Evolutionary conservation across 2,113 vertebrate genomes (phyloP), one percentile per base, ranked within the genome.

Genomic region (Cichladusa arquata): DNA sequence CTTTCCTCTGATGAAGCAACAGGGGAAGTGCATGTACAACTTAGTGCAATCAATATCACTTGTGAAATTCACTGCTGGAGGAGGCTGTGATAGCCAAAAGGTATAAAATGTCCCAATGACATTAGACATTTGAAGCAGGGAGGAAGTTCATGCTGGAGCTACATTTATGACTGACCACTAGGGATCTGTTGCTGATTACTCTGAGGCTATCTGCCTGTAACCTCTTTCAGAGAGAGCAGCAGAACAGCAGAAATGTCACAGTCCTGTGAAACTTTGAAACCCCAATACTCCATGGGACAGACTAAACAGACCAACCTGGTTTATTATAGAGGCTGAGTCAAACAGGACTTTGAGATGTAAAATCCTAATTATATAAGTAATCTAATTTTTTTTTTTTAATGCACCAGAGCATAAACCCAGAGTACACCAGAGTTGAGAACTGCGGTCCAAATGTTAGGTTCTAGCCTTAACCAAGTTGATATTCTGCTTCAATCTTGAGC

Each of bases 1-100:
- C 33, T 92, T 94, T 60, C 20, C 24, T 87, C 78, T 82, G 81
- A 76, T 89, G 78, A 92, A 90, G 81, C 66, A 76, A 80, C 47
- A 73, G 50, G n/a, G 38, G 25, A 79, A 67, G 65, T 53, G 69
- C 42, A 16, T 0, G 0, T 67, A 50, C 0, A 4, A 58, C 26
- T 82, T 70, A 65, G 65, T 50, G 62, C 71, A 77, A 53, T 83
- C 87, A 91, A 4, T 88, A 91, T 54, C 62, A 73, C 34, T 73
- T 45, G 4, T 87, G 42, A 85, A 94, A 90, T 85, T 84, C 79
- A 45, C 47, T 92, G 78, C 92, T 50, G 40, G 56, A 82, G 85
- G 66, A 91, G 28, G n/a, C 3, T 87, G 44, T 64, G 53, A 51
- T 69, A 91, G 66, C 48, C 78, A 80, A 47, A 79, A 94, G 26